Conservation (phyloP, 2,888 invertebrate species). For the Seira ritae region DNA sequence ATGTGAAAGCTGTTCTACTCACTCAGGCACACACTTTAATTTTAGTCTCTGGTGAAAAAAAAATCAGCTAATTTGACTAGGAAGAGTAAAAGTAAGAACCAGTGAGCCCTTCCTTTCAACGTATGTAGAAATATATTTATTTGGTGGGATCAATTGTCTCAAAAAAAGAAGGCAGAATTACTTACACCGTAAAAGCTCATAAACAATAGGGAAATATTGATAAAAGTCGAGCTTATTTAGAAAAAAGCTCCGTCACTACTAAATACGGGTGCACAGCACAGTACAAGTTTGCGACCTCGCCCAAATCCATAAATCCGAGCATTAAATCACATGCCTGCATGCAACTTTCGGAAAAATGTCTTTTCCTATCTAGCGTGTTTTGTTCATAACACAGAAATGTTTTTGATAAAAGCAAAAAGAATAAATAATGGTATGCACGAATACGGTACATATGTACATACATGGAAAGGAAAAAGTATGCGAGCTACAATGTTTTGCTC, state of each 20-base stretch:
- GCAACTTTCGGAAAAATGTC: slow-evolving; percentile 53
- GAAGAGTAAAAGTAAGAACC: no score
- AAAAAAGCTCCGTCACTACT: slow-evolving; percentile 28
- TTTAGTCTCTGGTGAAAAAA: no score
- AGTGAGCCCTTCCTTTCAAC: no score
- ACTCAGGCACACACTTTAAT: no score
- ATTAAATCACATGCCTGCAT: slow-evolving; percentile 63
- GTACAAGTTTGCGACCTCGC: slow-evolving; percentile 64
- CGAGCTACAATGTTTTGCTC: no score
- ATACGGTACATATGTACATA: not conserved
- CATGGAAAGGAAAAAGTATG: not conserved
- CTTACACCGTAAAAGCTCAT: slow-evolving; percentile 26
- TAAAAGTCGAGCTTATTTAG: slow-evolving; percentile 62
- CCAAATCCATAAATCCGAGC: slow-evolving; percentile 64
- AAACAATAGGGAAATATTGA: slow-evolving; percentile 63
- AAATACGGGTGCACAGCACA: slow-evolving; percentile 22
- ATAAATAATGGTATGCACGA: not conserved
- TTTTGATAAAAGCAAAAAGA: slow-evolving; percentile 7
- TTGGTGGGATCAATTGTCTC: no score
- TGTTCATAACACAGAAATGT: not conserved
- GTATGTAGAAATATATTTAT: no score
- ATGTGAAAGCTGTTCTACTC: no score
- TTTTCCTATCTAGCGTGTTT: slow-evolving; percentile 22
- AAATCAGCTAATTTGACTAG: no score
- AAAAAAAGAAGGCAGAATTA: no score